These are phyloP conservation scores for Pipra filicauda DNA, from an alignment of 2,113 vertebrate species.

Conservation along the genomic window DNA sequence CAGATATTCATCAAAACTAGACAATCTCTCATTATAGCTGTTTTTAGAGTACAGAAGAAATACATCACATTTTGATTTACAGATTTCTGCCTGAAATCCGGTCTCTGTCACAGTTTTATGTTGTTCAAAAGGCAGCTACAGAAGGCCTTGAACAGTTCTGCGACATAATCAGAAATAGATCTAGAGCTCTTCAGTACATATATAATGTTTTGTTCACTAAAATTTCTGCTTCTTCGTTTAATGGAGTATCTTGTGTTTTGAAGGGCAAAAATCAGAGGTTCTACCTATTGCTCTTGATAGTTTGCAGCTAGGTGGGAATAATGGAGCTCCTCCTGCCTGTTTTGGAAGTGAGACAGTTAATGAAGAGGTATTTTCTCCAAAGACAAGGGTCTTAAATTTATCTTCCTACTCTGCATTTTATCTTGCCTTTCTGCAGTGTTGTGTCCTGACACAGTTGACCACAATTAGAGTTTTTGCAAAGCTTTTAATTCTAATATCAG, in stretches of 20 bases:
- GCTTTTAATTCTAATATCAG: neutral
- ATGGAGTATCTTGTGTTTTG: neutral
- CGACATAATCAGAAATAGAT: neutral
- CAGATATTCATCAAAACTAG: neutral
- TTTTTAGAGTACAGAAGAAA: neutral
- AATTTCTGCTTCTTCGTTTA: neutral
- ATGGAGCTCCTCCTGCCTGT: neutral
- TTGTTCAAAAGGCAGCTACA: conserved; percentile 2
- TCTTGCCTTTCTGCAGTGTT: neutral
- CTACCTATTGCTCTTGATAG: neutral
- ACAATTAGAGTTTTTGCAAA: neutral
- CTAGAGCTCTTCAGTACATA: neutral
- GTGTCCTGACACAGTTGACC: neutral
- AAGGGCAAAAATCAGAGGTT: neutral
- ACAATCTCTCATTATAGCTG: neutral
- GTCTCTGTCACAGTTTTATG: neutral
- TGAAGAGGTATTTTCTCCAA: neutral
- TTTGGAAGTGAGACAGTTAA: neutral
- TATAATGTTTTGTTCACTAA: neutral
- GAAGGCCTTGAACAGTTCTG: neutral
- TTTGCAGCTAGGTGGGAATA: neutral
- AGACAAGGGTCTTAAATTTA: neutral
- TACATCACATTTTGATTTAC: neutral
- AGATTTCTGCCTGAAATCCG: neutral
- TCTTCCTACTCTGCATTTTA: neutral